Conservation (phyloP, 2,888 invertebrate genomes). For the Oegoconia quadripuncta region DNA sequence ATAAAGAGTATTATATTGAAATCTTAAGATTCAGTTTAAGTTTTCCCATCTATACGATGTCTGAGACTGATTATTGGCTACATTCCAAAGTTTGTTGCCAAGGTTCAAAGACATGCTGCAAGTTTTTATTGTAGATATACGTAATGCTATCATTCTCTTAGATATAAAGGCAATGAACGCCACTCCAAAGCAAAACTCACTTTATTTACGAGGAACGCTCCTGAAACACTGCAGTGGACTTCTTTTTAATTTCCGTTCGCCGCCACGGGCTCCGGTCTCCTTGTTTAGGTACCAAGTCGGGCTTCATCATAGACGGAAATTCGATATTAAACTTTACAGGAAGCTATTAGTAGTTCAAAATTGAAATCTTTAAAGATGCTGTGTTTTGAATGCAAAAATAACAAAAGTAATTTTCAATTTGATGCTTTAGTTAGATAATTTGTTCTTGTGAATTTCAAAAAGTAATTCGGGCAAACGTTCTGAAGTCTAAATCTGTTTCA, state of each 20-base stretch:
- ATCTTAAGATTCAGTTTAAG: conserved; percentile 32
- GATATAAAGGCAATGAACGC: conserved; percentile 72
- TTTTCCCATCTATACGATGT: conserved; percentile 44
- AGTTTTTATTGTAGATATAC: conserved; percentile 57
- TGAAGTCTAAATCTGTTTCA: too few species aligned
- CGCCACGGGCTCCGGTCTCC: conserved; percentile 40
- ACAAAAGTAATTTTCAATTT: too few species aligned
- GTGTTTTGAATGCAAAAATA: too few species aligned
- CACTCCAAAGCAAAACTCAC: conserved; percentile 64
- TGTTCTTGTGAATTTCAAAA: too few species aligned
- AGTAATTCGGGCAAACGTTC: too few species aligned
- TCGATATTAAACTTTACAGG: too few species aligned
- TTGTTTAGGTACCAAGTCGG: too few species aligned
- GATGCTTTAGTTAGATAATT: too few species aligned
- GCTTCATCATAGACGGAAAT: too few species aligned
- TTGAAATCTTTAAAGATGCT: too few species aligned
- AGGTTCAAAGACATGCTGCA: conserved; percentile 70
- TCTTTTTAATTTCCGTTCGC: conserved; percentile 51
- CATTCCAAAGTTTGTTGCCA: conserved; percentile 68
- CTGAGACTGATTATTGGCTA: conserved; percentile 62
- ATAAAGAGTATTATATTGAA: conserved; percentile 23
- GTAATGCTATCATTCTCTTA: conserved; percentile 67
- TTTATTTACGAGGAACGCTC: conserved; percentile 58
- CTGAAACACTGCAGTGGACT: conserved; percentile 54
- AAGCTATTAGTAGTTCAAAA: too few species aligned